Percentiles rank a stretch among this genome's conserved stretches.
Evolutionary conservation across 2,113 vertebrate genomes (phyloP).

Genomic region (Carollia perspicillata): DNA sequence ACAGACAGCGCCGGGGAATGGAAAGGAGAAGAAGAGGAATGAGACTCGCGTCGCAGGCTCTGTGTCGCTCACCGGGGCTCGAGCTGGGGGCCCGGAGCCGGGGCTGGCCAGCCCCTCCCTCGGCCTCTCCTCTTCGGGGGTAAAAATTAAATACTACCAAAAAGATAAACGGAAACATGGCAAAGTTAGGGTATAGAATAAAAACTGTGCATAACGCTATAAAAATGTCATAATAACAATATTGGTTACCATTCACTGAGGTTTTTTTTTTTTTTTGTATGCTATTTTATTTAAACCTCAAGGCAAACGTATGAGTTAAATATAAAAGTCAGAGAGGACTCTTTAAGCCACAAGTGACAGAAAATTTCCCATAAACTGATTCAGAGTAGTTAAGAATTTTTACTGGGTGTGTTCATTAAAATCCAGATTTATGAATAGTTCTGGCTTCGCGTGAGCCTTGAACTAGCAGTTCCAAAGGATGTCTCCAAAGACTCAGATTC

Average conservation of each 20-base stretch:
- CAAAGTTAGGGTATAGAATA: neutral
- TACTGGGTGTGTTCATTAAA: neutral
- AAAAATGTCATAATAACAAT: neutral
- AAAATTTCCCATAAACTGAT: neutral
- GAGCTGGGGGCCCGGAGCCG: neutral
- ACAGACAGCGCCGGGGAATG: neutral
- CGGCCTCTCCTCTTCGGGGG: neutral
- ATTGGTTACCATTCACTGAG: neutral
- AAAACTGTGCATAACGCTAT: neutral
- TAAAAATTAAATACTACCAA: neutral
- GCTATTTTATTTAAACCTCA: neutral
- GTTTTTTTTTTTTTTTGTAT: neutral
- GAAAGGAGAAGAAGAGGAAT: neutral
- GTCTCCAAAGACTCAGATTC: neutral
- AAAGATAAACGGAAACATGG: neutral
- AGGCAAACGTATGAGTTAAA: neutral
- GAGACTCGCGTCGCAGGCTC: accelerated
- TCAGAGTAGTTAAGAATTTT: neutral
- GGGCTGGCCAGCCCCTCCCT: too few relatives aligned
- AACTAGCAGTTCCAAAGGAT: neutral
- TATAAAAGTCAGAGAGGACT: neutral
- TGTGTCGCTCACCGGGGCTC: accelerated
- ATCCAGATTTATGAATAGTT: neutral
- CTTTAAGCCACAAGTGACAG: neutral
- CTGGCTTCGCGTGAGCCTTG: neutral